Conservation (phyloP, 2,797 vertebrate genomes). For the Chaetodon trifasciatus region DNA sequence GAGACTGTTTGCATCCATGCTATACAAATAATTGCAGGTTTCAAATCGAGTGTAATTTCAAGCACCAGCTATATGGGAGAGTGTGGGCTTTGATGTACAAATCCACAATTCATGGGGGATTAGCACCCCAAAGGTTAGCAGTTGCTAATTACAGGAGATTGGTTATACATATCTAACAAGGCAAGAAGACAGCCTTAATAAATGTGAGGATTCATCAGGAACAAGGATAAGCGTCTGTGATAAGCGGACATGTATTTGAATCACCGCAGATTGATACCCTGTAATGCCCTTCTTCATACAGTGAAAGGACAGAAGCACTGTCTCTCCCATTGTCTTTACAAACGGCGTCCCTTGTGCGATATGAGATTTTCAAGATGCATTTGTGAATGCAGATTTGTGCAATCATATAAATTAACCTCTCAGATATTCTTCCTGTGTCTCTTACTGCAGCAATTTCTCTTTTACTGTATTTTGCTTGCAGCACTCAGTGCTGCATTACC, state of each 20-base stretch:
- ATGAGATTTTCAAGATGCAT: slow-evolving; percentile 61
- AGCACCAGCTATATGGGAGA: slow-evolving; percentile 85
- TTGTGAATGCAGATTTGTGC: slow-evolving; percentile 72
- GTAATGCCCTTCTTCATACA: slow-evolving; percentile 56
- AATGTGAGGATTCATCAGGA: slow-evolving; percentile 84
- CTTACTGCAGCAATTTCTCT: slow-evolving; percentile 75
- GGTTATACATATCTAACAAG: slow-evolving; percentile 88
- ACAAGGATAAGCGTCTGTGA: slow-evolving; percentile 79
- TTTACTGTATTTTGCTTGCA: slow-evolving; percentile 79
- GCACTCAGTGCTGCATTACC: slow-evolving; percentile 79
- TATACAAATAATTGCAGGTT: slow-evolving; percentile 91
- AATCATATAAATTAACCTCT: slow-evolving; percentile 79
- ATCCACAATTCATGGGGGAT: slow-evolving; percentile 89
- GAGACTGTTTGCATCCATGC: slow-evolving; percentile 86
- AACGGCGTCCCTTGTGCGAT: slow-evolving; percentile 48
- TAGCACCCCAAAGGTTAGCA: slow-evolving; percentile 90
- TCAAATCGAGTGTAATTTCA: slow-evolving; percentile 87
- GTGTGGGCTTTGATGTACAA: slow-evolving; percentile 90
- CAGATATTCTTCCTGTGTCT: slow-evolving; percentile 73
- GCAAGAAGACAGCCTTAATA: slow-evolving; percentile 85
- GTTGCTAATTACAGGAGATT: slow-evolving; percentile 90
- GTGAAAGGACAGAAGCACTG: slow-evolving; percentile 29
- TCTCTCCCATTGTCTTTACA: slow-evolving; percentile 64
- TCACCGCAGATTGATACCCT: slow-evolving; percentile 64
- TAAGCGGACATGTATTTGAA: slow-evolving; percentile 77